phyloP scores from a whole-genome alignment of 2,113 vertebrate species.

The Eclectus roratus region DNA sequence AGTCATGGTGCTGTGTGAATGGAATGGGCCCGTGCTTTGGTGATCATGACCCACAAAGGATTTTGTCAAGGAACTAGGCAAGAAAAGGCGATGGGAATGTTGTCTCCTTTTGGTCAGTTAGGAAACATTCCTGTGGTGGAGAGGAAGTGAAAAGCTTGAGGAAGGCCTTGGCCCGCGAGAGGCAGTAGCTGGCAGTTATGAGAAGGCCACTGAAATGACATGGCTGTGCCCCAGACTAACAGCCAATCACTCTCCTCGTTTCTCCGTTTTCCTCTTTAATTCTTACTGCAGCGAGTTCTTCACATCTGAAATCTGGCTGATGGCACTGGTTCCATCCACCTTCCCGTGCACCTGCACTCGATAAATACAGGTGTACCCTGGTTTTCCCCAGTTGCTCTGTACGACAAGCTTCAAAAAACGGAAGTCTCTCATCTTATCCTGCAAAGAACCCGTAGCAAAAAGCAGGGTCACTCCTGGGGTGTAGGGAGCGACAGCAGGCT shows the following conservation, averaged over 20 bases:
- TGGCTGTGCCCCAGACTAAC: background rate
- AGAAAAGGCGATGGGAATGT: background rate
- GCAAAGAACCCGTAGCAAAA: background rate
- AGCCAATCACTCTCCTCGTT: background rate
- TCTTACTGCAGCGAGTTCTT: background rate
- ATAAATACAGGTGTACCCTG: conserved; percentile 59
- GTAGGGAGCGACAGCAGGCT: background rate
- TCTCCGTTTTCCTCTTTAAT: background rate
- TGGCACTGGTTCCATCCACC: background rate
- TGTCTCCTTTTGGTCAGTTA: background rate
- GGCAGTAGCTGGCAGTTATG: background rate
- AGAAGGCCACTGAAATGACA: background rate
- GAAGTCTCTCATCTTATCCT: conserved; percentile 45
- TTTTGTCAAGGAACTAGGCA: background rate
- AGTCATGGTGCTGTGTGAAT: background rate
- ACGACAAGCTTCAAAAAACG: conserved; percentile 39
- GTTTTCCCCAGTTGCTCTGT: conserved; percentile 64
- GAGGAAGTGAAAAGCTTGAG: background rate
- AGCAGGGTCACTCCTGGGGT: too few relatives aligned
- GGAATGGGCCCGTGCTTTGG: background rate
- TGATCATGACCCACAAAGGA: accelerated
- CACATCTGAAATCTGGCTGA: background rate
- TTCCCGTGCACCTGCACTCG: conserved; percentile 57
- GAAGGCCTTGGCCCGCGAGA: background rate
- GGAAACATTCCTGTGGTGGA: background rate